Base-by-base conservation (phyloP, 2,888 invertebrate genomes). In the Scotopteryx bipunctaria region DNA sequence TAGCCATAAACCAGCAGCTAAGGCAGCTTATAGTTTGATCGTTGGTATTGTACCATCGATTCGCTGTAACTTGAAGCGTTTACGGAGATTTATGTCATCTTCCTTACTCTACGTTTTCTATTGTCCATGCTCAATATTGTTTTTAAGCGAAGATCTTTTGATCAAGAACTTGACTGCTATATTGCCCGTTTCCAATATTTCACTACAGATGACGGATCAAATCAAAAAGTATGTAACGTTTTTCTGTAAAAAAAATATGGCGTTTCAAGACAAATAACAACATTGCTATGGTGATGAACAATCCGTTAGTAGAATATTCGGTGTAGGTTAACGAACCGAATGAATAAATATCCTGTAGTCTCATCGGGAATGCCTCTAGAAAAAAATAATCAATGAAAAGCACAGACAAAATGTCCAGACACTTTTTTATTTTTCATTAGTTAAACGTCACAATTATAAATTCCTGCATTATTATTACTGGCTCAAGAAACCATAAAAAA, bases 401-500 rank as follows among this genome's bases (percentile, higher is more conserved):
- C 35, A 42, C 35, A 40, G 47, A 55, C 56, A 55, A 61, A 55
- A 54, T 54, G 35, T 47, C 42, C 46, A 49, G 44, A 48, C 49
- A 38, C 33, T 33, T 32, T 45, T 53, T 46, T 31, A 17, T 48
- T 59, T 58, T 66, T 61, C 58, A 58, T 63, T 59, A 63, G 68
- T 50, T 6, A 50, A 45, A 61, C 53, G 61, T 68, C 69, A 76
- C 75, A 78, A 79, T 79, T 77, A 76, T 73, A 72, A 73, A 79
- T 77, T 80, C 77, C 69, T 67, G 71, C 67, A 71, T 67, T 58
- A 58, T 61, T 55, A 57, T 44, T 43, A 48, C 57, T 62, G 63
- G 63, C 63, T 66, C 62, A 59, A 71, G 71, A 70, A 73, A 70
- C 68, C 69, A 72, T 73, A 75, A 80, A 79, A 78, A 79, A 62